Conservation (phyloP, 2,888 invertebrate species). For the Hypomecis atomaria region DNA sequence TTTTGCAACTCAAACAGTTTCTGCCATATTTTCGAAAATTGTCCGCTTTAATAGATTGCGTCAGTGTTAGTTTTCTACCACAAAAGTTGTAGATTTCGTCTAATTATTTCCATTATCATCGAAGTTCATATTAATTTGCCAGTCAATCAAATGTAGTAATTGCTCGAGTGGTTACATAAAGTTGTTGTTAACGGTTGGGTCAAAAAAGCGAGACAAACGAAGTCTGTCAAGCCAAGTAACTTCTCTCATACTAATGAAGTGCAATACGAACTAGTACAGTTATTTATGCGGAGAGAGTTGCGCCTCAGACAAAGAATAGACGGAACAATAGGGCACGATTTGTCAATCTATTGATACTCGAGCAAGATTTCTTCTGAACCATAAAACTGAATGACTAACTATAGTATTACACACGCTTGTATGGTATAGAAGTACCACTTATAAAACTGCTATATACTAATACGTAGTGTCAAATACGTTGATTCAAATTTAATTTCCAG, state of each 20-base stretch:
- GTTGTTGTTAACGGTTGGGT: slow-evolving; percentile 12
- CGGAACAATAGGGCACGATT: slow-evolving; percentile 4
- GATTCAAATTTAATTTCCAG: too few species aligned
- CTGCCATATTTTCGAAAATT: too few species aligned
- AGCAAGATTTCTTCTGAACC: background rate
- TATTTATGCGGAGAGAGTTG: slow-evolving; percentile 11
- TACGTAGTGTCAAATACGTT: too few species aligned
- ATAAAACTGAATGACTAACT: background rate
- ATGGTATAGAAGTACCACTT: too few species aligned
- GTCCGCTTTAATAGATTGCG: too few species aligned
- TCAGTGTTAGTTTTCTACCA: too few species aligned
- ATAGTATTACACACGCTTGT: too few species aligned
- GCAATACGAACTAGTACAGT: background rate
- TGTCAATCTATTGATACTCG: slow-evolving; percentile 9
- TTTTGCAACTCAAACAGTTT: too few species aligned
- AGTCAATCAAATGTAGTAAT: background rate
- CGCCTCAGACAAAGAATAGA: slow-evolving; percentile 1
- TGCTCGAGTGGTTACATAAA: slow-evolving; percentile 14
- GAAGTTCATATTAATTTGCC: too few species aligned
- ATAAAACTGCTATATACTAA: too few species aligned
- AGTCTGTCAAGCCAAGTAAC: slow-evolving; percentile 2
- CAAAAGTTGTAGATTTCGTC: too few species aligned
- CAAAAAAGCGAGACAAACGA: slow-evolving; percentile 5
- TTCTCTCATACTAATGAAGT: slow-evolving; percentile 1
- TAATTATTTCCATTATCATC: too few species aligned